phyloP scores from a whole-genome alignment of 2,113 vertebrate genomes.

The Phylloscopus trochilus region DNA sequence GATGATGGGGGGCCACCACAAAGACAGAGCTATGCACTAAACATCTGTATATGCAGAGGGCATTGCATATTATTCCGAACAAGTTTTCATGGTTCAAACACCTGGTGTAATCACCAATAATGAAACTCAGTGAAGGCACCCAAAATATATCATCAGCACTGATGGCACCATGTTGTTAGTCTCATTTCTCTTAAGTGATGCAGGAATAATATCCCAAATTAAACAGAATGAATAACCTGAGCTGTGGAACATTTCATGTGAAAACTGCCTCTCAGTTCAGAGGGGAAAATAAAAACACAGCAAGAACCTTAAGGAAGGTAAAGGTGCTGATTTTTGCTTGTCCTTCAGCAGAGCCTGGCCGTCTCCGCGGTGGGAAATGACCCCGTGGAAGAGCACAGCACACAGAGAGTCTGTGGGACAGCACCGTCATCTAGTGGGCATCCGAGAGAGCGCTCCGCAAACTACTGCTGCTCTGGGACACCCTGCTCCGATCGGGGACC shows the following conservation, averaged over 20 bases:
- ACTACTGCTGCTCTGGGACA: background rate
- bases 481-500: rapidly evolving
- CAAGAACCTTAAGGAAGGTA: background rate
- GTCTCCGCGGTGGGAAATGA: rapidly evolving
- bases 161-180: background rate
- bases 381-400: background rate
- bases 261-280: background rate
- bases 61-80: background rate
- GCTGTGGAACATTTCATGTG: background rate
- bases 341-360: background rate
- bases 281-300: background rate
- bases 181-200: background rate
- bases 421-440: slow-evolving; percentile 42
- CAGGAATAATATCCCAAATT: background rate
- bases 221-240: background rate
- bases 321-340: background rate
- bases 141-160: background rate
- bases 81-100: background rate
- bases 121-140: background rate
- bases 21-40: background rate
- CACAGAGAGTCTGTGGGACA: background rate
- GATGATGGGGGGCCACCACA: background rate
- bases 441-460: rapidly evolving
- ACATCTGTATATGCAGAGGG: background rate
- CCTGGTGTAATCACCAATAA: background rate